These are phyloP conservation scores for Schlechtendalia chinensis DNA, from an alignment of 1,140 invertebrate species.

Conservation along the genomic window DNA sequence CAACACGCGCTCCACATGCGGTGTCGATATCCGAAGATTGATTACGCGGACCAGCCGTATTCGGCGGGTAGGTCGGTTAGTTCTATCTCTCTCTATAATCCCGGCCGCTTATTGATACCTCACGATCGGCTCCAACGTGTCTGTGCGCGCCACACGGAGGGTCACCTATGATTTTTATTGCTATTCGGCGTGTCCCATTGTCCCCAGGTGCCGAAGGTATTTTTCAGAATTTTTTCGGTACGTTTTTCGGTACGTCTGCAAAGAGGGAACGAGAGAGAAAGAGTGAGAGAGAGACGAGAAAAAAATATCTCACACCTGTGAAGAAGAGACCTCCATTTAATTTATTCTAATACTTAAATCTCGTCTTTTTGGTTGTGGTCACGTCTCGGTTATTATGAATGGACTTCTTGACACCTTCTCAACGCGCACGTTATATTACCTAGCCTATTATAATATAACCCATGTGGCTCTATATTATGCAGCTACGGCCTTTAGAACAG, in stretches of 20 bases:
- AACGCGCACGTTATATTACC: constrained; percentile 18
- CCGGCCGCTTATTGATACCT: constrained; percentile 45
- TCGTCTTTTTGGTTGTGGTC: constrained; percentile 42
- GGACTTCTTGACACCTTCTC: constrained; percentile 49
- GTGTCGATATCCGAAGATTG: constrained; percentile 43
- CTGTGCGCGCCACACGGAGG: constrained; percentile 3
- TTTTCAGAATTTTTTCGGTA: constrained; percentile 31
- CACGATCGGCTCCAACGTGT: constrained; percentile 50
- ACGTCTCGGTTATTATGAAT: constrained; percentile 45
- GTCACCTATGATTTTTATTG: constrained; percentile 46
- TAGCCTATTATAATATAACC: constrained; percentile 31
- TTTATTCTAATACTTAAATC: constrained; percentile 48
- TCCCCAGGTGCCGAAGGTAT: constrained; percentile 23
- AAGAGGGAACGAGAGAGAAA: neutral
- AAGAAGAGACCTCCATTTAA: constrained; percentile 41
- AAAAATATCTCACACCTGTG: constrained; percentile 42
- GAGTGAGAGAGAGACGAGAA: neutral
- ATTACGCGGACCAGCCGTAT: constrained; percentile 20
- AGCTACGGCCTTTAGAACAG: constrained; percentile 35
- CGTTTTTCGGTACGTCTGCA: constrained; percentile 2
- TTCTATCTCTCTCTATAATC: constrained; percentile 20
- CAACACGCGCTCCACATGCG: constrained; percentile 24
- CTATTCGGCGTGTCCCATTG: constrained; percentile 4
- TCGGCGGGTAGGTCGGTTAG: neutral
- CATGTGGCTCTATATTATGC: constrained; percentile 12